Evolutionary conservation across 2,888 invertebrate species (phyloP), one percentile per base, ranked within the genome.

Genomic region (Belgica antarctica): DNA sequence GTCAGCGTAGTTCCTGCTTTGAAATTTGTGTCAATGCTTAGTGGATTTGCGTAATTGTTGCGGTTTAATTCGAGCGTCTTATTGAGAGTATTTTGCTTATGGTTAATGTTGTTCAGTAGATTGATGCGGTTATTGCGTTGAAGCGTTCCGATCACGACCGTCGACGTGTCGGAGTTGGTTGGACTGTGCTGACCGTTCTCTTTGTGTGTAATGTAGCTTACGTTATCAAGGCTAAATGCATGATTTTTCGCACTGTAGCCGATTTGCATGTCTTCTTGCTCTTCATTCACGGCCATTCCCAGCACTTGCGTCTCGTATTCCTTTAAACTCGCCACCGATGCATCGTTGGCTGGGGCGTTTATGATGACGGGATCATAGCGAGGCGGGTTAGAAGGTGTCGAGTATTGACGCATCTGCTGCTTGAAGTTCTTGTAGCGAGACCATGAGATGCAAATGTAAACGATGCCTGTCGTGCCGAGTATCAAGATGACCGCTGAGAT

Each of bases 361-460:
- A 80, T 82, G 70, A 84, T 84, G 0, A 86, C 85, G 0, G 89
- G 87, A 77, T 90, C 89, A 76, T 90, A 90, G 25, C 89, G 82
- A 0, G 82, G 80, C 0, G 84, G 84, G 63, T 82, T 83, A 15
- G 81, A 78, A 0, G 89, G 88, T 3, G 86, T 83, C 0, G 86
- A 84, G 73, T 90, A 89, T 78, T 90, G 89, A 17, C 90, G 85
- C 78, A 90, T 86, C 75, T 89, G 87, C 75, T 92, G 91, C 75
- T 94, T 93, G 78, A 91, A 93, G 65, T 90, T 89, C 78, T 92
- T 92, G 78, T 94, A 94, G 75, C 92, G 92, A 70, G 93, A 92
- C 93, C 95, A 96, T 1, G 94, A 94, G 68, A 94, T 88, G 78
- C 95, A 94, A 72, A 96, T 93, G 77, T 96, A 95, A 66, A 94